Conservation (phyloP, 23 tunicate species). For the Styela clava region DNA sequence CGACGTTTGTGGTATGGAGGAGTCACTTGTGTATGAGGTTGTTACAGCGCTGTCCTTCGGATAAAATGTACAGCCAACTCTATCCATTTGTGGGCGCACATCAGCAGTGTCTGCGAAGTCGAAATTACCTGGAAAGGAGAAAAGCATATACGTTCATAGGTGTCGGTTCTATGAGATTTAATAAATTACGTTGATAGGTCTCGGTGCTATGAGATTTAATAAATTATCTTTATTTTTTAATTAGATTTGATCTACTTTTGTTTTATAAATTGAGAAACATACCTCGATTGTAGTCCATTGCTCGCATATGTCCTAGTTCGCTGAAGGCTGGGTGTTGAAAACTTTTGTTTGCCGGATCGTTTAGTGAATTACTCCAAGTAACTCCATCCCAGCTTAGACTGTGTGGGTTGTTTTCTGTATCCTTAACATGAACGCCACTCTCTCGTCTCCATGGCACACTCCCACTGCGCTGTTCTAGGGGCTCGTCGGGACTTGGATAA, state of each 20-base stretch:
- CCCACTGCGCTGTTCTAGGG: constrained; percentile 3
- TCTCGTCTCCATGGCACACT: constrained; percentile 21
- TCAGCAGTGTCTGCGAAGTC: background rate
- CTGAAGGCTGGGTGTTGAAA: background rate
- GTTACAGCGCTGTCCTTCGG: background rate
- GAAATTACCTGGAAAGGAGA: background rate
- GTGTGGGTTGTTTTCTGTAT: background rate
- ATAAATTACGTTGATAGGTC: no score
- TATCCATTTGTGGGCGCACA: background rate
- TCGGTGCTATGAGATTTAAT: no score
- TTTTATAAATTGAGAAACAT: no score
- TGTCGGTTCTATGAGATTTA: no score
- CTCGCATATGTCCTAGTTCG: background rate
- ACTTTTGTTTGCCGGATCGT: background rate
- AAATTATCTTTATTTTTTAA: no score
- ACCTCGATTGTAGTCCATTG: background rate
- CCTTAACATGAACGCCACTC: background rate
- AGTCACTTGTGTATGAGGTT: background rate
- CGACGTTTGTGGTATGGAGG: background rate
- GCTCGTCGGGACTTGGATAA: background rate
- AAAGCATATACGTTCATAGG: background rate
- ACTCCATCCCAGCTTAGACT: constrained; percentile 27
- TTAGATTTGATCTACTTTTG: no score
- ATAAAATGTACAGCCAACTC: background rate
- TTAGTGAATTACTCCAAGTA: constrained; percentile 6